Conservation (phyloP, 2,888 invertebrate species). For the Lasioglossum oenotherae region DNA sequence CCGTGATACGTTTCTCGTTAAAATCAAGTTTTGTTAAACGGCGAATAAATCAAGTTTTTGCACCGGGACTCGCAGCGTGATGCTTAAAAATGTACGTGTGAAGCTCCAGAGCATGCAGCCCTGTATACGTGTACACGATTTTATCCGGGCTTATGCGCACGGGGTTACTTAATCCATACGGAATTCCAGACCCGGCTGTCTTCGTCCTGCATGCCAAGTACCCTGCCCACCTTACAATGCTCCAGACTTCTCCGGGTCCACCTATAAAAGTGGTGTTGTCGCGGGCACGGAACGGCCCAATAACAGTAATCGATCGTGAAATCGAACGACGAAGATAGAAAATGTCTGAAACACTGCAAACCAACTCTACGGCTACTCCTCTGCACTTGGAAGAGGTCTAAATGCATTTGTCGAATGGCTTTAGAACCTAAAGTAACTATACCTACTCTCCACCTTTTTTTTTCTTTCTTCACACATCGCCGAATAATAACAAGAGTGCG, state of each 20-base stretch:
- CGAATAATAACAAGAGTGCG: neutral
- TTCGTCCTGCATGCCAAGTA: conserved; percentile 75
- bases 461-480: neutral
- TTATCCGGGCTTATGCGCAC: conserved; percentile 63
- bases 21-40: conserved; percentile 53
- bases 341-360: neutral
- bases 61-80: conserved; percentile 1
- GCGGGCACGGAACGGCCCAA: conserved; percentile 33
- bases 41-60: conserved; percentile 48
- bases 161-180: conserved; percentile 75
- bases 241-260: conserved; percentile 39
- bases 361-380: neutral
- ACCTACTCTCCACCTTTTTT: neutral
- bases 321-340: conserved; percentile 41
- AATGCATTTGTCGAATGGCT: neutral
- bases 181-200: conserved; percentile 72
- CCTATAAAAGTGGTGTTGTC: conserved; percentile 38
- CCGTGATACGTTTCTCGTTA: conserved; percentile 9
- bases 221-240: conserved; percentile 62
- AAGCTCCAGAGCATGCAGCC: conserved; percentile 32
- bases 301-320: conserved; percentile 47
- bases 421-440: neutral
- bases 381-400: neutral
- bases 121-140: conserved; percentile 54
- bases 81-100: conserved; percentile 47